phyloP scores from a whole-genome alignment of 1,140 invertebrate genomes.

The Zophobas atratus region DNA sequence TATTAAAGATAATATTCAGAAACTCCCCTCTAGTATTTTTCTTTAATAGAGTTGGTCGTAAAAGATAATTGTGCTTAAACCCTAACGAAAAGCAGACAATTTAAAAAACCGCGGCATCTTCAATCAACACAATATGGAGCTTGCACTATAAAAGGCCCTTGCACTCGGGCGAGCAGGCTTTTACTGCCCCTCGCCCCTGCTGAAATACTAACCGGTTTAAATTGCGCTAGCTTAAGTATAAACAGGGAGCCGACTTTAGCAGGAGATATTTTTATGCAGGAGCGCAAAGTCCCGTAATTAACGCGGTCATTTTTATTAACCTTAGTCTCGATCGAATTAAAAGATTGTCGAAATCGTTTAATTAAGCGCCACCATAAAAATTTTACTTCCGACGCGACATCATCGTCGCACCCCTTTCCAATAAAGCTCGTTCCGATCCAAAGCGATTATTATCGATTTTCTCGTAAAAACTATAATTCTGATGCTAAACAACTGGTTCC shows the following conservation, averaged over 20 bases:
- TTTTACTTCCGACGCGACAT: conserved; percentile 26
- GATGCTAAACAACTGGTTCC: conserved; percentile 33
- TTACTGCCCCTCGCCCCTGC: conserved; percentile 37
- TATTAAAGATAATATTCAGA: conserved; percentile 29
- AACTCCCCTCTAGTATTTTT: conserved; percentile 12
- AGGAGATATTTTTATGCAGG: conserved; percentile 29
- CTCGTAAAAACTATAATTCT: conserved; percentile 20
- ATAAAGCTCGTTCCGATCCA: conserved; percentile 8
- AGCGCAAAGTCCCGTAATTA: conserved; percentile 36
- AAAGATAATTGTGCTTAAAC: conserved; percentile 44
- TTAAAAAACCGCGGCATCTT: conserved; percentile 49
- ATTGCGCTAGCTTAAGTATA: conserved; percentile 40
- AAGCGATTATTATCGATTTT: conserved; percentile 25
- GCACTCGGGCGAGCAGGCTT: conserved; percentile 41
- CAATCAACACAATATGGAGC: conserved; percentile 50
- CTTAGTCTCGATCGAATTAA: conserved; percentile 9
- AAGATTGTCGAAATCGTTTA: conserved; percentile 11
- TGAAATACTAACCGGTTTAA: conserved; percentile 42
- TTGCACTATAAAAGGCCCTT: conserved; percentile 50
- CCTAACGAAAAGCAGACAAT: conserved; percentile 47
- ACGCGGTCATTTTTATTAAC: conserved; percentile 24
- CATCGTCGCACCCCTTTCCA: conserved; percentile 4
- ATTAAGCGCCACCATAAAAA: conserved; percentile 26
- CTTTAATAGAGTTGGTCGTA: conserved; percentile 36
- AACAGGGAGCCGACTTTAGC: conserved; percentile 21